Base-by-base conservation (phyloP, 2,113 vertebrate species). In the Malaclemys terrapin region DNA sequence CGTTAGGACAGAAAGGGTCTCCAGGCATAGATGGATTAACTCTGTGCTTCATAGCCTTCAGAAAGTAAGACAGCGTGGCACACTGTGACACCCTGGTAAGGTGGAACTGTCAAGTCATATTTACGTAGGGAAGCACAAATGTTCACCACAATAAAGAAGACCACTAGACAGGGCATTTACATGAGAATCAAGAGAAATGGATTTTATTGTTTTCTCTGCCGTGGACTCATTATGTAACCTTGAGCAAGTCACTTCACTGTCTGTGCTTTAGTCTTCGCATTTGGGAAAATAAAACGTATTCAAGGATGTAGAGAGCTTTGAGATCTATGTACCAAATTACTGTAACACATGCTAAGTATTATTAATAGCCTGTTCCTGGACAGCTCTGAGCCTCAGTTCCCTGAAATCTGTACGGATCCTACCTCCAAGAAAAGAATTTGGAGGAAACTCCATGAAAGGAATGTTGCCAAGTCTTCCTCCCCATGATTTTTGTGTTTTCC, bases 371-470 rank as follows among this genome's bases (percentile, higher is more conserved):
- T 62, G 0, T 5, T 19, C 29, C 27, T 80, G 79, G n/a, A 17
- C 1, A 59, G 5, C 19, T 87, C 56, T 0, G 0, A 31, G 27
- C 35, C 25, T 88, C 24, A 24, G 1, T 31, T 62, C 22, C 25
- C 8, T 29, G 38, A 25, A 10, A 42, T 42, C 69, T 0, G 0
- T 2, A 8, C 47, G 10, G 8, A 13, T 50, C 38, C 45, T 94
- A 75, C 82, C 29, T 80, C 76, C 38, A 87, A 80, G 29, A 31
- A 31, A 62, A 62, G 59, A 62, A 62, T 62, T 16, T 62, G 29
- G 13, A 62, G 59, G 13, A 62, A 62, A 62, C 29, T 16, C 13
- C 35, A 35, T 31, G 29, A 62, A 62, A 62, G 57, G 29, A 62
- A 62, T 62, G 6, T 62, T 35, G 29, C 59, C 12, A 35, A 62